phyloP scores from a whole-genome alignment of 2,797 vertebrate species.

The Paratrypauchen microcephalus region DNA sequence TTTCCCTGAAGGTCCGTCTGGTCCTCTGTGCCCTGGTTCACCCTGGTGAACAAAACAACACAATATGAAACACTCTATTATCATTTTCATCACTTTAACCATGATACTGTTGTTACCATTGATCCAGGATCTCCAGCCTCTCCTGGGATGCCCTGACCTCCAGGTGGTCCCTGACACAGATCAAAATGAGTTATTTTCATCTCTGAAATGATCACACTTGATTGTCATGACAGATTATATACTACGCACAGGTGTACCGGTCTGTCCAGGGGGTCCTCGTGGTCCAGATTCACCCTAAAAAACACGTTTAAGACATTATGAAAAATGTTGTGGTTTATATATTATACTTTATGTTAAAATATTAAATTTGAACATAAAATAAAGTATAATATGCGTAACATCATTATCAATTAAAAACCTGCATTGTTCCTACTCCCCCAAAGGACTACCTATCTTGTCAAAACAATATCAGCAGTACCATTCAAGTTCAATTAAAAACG shows the following conservation, averaged over 20 bases:
- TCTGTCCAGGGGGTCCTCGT: conserved; percentile 85
- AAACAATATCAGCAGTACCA: no score
- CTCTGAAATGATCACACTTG: background rate
- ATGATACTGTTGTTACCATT: conserved; percentile 53
- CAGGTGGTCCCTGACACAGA: conserved; percentile 81
- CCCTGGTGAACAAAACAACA: conserved; percentile 75
- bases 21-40: conserved; percentile 85
- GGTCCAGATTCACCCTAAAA: conserved; percentile 88
- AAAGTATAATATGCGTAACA: no score
- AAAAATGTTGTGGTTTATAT: background rate
- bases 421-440: no score
- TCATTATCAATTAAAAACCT: no score
- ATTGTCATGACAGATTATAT: background rate
- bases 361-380: no score
- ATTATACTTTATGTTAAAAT: no score
- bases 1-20: conserved; percentile 91
- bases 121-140: conserved; percentile 82
- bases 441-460: no score
- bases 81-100: background rate
- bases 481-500: background rate
- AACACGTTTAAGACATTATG: background rate
- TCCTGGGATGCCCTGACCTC: conserved; percentile 87
- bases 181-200: background rate
- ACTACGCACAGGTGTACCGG: conserved; percentile 81
- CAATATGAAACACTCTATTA: background rate